Evolutionary conservation across 2,113 vertebrate species (phyloP), one percentile per base, ranked within the genome.

Genomic region (Sylvietta virens): DNA sequence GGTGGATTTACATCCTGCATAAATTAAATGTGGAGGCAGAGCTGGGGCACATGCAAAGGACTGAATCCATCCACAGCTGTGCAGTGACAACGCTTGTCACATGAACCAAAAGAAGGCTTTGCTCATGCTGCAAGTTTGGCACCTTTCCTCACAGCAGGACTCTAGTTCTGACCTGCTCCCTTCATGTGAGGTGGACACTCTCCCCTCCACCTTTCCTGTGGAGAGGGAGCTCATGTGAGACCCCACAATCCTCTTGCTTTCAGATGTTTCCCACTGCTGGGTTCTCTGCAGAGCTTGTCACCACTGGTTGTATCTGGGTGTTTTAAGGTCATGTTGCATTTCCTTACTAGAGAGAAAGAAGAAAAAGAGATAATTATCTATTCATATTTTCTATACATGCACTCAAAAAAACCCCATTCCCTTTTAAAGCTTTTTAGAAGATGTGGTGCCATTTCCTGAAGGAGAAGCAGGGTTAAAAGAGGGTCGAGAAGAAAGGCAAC

Each of bases 291-390:
- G 58, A 45, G 21, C 22, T 93, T 58, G 30, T 58, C 88, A 80
- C 11, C 45, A 16, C 13, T 7, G 72, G 11, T 26, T 1, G 0
- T 27, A 19, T 23, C 22, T 9, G 16, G 9, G n/a, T 53, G 37
- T 35, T 96, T 80, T 66, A 72, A 73, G 56, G 64, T 73, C 39
- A 30, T 0, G 0, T n/a, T 83, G 50, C 12, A 22, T 62, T 84
- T 94, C 23, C 33, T 83, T 50, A 57, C n/a, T 15, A 57, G 42
- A 61, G n/a, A 26, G 73, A 79, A 33, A 84, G 24, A 78, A 81
- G 30, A 24, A 64, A 70, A 80, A 61, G 15, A 17, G n/a, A 48
- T 69, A 91, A 79, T 60, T 81, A 64, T 21, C 23, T 37, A 57
- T 31, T 58, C 2, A 23, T 28, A 6, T 65, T 80, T 65, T 79